Evolutionary conservation across 2,888 invertebrate genomes (phyloP).

Genomic region (Clunio marinus): DNA sequence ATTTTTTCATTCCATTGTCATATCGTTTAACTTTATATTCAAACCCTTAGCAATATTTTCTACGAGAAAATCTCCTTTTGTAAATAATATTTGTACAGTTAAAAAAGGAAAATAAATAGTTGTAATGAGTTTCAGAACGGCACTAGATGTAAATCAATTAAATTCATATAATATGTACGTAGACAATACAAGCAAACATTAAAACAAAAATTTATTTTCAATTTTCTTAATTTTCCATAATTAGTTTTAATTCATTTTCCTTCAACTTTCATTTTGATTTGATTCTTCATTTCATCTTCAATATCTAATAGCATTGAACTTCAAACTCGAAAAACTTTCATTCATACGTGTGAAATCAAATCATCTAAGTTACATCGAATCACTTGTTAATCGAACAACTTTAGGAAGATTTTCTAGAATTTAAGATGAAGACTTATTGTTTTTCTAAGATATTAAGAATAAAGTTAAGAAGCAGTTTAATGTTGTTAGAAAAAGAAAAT

Average conservation of each 20-base stretch:
- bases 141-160: neutral
- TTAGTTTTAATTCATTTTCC: too few species aligned
- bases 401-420: neutral
- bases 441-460: neutral
- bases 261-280: too few species aligned
- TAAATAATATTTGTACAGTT: neutral
- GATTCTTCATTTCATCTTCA: too few species aligned
- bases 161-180: neutral
- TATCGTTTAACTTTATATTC: neutral
- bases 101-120: neutral
- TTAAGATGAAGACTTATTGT: neutral
- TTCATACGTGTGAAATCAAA: neutral
- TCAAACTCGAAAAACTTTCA: too few species aligned
- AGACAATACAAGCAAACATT: conserved; percentile 22
- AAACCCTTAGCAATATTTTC: conserved; percentile 22
- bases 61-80: neutral
- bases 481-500: neutral
- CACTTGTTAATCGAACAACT: conserved; percentile 17
- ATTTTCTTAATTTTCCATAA: too few species aligned
- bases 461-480: neutral
- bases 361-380: conserved; percentile 7
- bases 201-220: too few species aligned
- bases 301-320: too few species aligned
- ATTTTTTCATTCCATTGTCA: neutral
- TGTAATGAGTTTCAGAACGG: neutral